phyloP scores from a whole-genome alignment of 2,888 invertebrate species.

The Timema podura region DNA sequence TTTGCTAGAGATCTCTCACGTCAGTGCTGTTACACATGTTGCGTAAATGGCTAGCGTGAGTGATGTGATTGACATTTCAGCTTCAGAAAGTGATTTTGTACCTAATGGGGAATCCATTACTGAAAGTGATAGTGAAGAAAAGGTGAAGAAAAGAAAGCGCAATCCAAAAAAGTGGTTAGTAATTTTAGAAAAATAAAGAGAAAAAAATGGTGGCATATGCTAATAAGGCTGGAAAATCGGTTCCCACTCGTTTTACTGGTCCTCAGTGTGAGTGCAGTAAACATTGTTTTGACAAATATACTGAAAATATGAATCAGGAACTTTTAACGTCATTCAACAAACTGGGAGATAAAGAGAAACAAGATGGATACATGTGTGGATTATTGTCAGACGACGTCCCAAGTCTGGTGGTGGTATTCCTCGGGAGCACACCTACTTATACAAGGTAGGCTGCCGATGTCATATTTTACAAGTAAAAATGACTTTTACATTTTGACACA shows the following conservation, averaged over 20 bases:
- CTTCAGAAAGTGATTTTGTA: too few species aligned
- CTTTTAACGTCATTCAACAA: neutral
- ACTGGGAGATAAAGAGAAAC: neutral
- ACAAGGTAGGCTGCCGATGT: neutral
- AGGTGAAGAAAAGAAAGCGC: too few species aligned
- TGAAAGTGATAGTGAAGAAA: too few species aligned
- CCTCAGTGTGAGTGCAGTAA: neutral
- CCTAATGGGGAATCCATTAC: too few species aligned
- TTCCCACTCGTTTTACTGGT: neutral
- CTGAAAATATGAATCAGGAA: neutral
- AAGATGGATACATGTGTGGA: neutral
- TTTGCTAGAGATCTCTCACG: too few species aligned
- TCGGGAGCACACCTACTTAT: neutral
- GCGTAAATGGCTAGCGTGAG: too few species aligned
- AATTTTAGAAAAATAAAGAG: too few species aligned
- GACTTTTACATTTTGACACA: neutral
- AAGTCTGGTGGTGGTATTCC: neutral
- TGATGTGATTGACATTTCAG: too few species aligned
- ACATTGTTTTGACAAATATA: neutral
- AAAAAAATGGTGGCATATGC: neutral
- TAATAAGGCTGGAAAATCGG: neutral
- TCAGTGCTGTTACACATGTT: too few species aligned
- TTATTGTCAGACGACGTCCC: neutral
- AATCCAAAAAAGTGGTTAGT: too few species aligned
- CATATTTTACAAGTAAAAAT: neutral